These are phyloP conservation scores for Lamprologus tigripictilis DNA, from an alignment of 2,113 vertebrate genomes.

Conservation along the genomic window DNA sequence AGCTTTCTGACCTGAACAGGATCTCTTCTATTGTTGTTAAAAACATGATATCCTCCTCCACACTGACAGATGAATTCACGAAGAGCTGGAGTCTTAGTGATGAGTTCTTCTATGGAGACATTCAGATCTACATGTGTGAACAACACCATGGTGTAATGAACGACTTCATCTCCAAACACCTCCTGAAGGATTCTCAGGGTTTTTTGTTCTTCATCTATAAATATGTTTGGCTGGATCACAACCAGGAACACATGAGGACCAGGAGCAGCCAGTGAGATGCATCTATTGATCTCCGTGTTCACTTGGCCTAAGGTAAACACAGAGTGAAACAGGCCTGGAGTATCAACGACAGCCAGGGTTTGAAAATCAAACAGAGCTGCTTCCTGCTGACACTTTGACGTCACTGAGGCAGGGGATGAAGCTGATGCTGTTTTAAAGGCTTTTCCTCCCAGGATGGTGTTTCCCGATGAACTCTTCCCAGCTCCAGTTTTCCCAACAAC, in stretches of 20 bases:
- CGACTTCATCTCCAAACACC: neutral
- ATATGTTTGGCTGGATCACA: neutral
- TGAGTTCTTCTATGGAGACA: accelerated
- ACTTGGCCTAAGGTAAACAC: neutral
- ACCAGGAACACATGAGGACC: neutral
- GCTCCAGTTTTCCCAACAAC: neutral
- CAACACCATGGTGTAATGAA: neutral
- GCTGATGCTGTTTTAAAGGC: neutral
- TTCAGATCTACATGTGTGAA: neutral
- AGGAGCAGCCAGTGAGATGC: neutral
- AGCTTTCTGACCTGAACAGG: neutral
- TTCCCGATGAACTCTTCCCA: neutral
- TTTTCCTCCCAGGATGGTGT: neutral
- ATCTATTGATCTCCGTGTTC: neutral
- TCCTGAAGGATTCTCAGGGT: neutral
- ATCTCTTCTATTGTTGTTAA: neutral
- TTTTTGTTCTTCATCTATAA: neutral
- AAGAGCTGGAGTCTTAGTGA: neutral
- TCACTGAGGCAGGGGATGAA: neutral
- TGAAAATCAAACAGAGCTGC: neutral
- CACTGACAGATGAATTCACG: accelerated
- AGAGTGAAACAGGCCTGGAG: neutral
- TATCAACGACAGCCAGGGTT: neutral
- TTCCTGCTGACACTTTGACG: neutral
- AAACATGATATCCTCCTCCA: neutral